Evolutionary conservation across 2,888 invertebrate species (phyloP), one percentile per base, ranked within the genome.

Genomic region (Cacoxenus indagator): DNA sequence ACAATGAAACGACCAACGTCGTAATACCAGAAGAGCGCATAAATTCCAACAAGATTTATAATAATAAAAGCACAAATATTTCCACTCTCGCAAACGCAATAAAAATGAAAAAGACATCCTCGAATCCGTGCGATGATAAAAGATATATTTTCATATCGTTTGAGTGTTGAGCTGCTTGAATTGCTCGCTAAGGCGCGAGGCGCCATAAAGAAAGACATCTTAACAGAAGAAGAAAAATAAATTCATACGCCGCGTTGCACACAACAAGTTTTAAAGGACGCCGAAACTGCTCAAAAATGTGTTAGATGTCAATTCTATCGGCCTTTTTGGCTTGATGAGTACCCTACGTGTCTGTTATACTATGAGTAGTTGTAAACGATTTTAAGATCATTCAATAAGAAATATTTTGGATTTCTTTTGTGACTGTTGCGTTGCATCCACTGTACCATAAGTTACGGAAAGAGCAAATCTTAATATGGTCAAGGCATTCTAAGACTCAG

Each of bases 181-280:
- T 54, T 26, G 8, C 14, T 54, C 19, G 14, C 27, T 17, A 51
- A 51, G 51, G 8, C 51, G 22, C 19, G 22, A 11, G 22, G 14
- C 27, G 55, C 26, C 55, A 27, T 27, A 37, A 48, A 48, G 17
- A 48, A 48, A 48, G 48, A 48, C n/a, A n/a, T 48, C 9, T n/a
- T 6, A 48, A 14, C 11, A 48, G 14, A 46, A 46, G 14, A 46
- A 46, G 46, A 46, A 46, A 48, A 48, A 48, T n/a, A 14, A 1
- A 48, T 17, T 14, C 17, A 48, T 48, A 55, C 27, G 55, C 26
- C 55, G 55, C 55, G 27, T 26, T 55, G 55, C 55, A 55, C 55
- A 55, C 19, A 48, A n/a, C n/a, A 17, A n/a, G 17, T 8, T 48
- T 48, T 17, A 48, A 48, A 48, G 6, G 6, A 11, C 48, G 17